Conservation (phyloP, 2,113 vertebrate genomes). For the Lampris megalopsis region DNA sequence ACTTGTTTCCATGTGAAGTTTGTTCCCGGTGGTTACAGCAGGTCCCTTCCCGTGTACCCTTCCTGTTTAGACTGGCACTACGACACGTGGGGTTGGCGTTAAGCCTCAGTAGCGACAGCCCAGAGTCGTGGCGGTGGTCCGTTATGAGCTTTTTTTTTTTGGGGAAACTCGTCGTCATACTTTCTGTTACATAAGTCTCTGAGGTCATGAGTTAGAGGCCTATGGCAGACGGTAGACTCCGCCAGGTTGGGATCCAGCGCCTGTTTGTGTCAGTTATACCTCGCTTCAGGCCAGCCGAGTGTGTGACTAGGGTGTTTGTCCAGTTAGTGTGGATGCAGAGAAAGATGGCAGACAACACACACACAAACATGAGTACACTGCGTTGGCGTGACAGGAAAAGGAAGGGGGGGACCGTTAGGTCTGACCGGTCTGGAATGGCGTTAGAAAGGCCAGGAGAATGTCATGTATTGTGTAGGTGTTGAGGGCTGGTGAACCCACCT, state of each 20-base stretch:
- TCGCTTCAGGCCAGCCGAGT: conserved; percentile 22
- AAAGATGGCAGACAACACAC: not conserved
- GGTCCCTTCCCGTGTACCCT: not conserved
- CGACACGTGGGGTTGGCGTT: not conserved
- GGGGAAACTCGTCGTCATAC: conserved; percentile 52
- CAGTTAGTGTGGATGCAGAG: conserved; percentile 16
- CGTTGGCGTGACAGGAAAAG: conserved; percentile 68
- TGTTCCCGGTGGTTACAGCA: not conserved
- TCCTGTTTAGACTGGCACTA: conserved; percentile 48
- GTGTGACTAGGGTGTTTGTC: conserved; percentile 49
- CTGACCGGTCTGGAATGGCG: conserved; percentile 53
- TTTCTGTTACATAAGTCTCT: conserved; percentile 28
- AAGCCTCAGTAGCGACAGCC: conserved; percentile 1
- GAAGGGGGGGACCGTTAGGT: conserved; percentile 62
- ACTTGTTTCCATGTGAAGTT: conserved; percentile 38
- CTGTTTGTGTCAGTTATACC: conserved; percentile 37
- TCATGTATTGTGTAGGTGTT: conserved; percentile 67
- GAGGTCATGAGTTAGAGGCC: conserved; percentile 52
- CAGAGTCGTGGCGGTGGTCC: not conserved
- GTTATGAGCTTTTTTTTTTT: conserved; percentile 9
- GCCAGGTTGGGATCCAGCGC: not conserved
- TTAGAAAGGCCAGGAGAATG: conserved; percentile 74
- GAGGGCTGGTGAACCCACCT: conserved; percentile 30
- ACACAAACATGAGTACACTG: not conserved
- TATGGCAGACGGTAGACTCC: conserved; percentile 31